Base-by-base conservation (phyloP, 2,797 vertebrate species). In the Parauchenoglanis punctatus region DNA sequence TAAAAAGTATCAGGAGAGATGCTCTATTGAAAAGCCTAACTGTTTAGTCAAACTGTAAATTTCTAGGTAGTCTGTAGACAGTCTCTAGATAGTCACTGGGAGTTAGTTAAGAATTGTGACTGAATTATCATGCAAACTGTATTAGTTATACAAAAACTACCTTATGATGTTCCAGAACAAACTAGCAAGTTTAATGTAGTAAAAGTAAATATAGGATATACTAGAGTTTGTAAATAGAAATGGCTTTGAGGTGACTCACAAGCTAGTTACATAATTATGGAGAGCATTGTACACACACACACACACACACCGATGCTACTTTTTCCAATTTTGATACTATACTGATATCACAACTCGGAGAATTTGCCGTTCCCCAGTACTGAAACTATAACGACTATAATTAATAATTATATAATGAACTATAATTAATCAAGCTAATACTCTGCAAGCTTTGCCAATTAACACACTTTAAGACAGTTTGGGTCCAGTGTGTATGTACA, bases 61-160 rank as follows among this genome's bases (percentile, higher is more conserved):
- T 12, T n/a, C 2, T 7, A 44, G 4, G 44, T 46, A 13, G 20
- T 46, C 68, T 72, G 13, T 68, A 72, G 10, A 23, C 8, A 70
- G 1, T 44, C 25, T 72, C 40, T 72, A 58, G 17, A 11, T 78
- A 25, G 20, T 15, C 58, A 44, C 35, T 40, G 40, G 6, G 77
- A 2, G 18, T 40, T 46, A 15, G 77, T 58, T 35, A 31, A 40
- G 20, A 59, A 25, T 10, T 25, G 56, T 61, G 59, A 44, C n/a
- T 67, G 81, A 83, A 83, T 83, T 63, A 61, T 81, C 20, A n/a
- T 61, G 35, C 12, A 63, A 25, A 44, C 7, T 61, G 46, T 61
- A 17, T 81, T 44, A 5, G 23, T 31, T 77, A 20, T 18, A 11
- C 5, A 31, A 56, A 49, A 78, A 78, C 15, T 31, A 77, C 13